Evolutionary conservation across 2,113 vertebrate genomes (phyloP).

Genomic region (Capricornis sumatraensis): DNA sequence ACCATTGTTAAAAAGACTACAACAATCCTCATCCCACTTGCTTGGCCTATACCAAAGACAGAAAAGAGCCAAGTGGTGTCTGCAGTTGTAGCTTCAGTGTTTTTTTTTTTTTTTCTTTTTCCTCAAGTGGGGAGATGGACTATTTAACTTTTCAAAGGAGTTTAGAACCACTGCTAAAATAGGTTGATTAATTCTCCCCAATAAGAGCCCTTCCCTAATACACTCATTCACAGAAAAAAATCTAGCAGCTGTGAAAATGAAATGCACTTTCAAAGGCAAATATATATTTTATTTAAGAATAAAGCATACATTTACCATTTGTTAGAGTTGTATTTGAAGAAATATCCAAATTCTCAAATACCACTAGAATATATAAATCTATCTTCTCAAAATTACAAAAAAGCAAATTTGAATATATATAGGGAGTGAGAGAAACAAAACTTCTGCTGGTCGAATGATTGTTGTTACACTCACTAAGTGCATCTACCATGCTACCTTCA

Average conservation of each 20-base stretch:
- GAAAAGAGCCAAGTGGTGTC: not conserved
- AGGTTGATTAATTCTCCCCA: not conserved
- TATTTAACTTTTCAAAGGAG: not conserved
- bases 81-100: not conserved
- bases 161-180: conserved; percentile 2
- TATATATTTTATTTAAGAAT: not conserved
- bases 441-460: not conserved
- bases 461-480: not conserved
- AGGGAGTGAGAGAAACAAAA: not conserved
- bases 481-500: not conserved
- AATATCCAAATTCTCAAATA: not conserved
- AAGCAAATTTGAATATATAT: not conserved
- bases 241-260: not conserved
- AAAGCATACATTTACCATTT: not conserved
- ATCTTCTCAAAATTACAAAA: not conserved
- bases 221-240: not conserved
- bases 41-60: not conserved
- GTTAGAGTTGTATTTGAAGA: not conserved
- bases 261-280: not conserved
- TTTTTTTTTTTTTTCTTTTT: not conserved
- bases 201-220: not conserved
- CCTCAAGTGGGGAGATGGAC: not conserved
- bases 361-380: not conserved
- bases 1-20: not conserved
- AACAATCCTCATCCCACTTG: not conserved